Evolutionary conservation across 2,797 vertebrate species (phyloP), one percentile per base, ranked within the genome.

Genomic region (Tapera naevia): DNA sequence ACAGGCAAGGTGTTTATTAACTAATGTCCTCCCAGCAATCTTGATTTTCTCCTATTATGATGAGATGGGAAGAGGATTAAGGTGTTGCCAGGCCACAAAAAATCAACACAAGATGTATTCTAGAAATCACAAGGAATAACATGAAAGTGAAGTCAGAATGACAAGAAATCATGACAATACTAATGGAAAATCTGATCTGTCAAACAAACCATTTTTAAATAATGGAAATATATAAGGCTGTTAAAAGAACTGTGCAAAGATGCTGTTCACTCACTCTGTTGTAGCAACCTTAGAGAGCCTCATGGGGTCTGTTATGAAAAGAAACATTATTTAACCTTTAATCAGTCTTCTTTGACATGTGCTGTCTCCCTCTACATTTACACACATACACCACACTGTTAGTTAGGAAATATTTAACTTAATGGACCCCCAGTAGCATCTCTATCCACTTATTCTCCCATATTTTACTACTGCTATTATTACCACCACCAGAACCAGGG

Each of bases 111-210:
- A 58, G 39, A 56, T 64, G 27, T 78, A 62, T 64, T 86, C 75
- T 80, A 86, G 50, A 94, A 94, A 76, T 85, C 67, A 87, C 24
- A 33, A 72, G 35, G 46, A 78, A 76, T 86, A 80, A 93, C 91
- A 78, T 58, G 24, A 16, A 84, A 45, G 66, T 61, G 60, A 79
- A 86, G 37, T 74, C 69, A 88, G 58, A 84, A 94, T 43, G 80
- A 57, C 83, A 86, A 78, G 87, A 94, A 92, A 75, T 81, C 64
- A 45, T 75, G 73, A 74, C 39, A 80, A 39, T 72, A 72, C 33
- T 89, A 79, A 89, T 70, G 62, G 24, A 25, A 8, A 50, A 86
- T 69, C 66, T 91, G 91, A 94, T 84, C 76, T 64, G 43, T 91
- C 64, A 94, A 93, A 62, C 35, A 89, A 93, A 85, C 32, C 5